These are phyloP conservation scores for Synanthedon myopaeformis DNA, from an alignment of 2,888 invertebrate genomes.

Conservation along the genomic window DNA sequence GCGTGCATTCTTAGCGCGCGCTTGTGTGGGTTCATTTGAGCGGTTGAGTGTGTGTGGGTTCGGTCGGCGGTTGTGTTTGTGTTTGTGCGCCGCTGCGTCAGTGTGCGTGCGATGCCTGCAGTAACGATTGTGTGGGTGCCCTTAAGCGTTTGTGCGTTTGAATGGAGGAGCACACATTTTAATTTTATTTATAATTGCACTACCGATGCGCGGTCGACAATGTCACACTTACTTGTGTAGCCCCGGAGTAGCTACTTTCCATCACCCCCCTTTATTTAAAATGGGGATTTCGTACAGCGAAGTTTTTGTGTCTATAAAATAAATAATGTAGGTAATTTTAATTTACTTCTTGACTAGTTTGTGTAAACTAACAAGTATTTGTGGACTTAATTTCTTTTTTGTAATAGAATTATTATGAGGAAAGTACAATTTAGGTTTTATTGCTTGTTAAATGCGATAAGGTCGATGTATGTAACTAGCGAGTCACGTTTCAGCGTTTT, in stretches of 20 bases:
- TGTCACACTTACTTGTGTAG: constrained; percentile 47
- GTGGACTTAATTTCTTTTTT: too few relatives aligned
- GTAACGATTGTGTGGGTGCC: constrained; percentile 41
- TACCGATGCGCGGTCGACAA: constrained; percentile 60
- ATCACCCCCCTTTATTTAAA: constrained; percentile 35
- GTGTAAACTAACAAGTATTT: too few relatives aligned
- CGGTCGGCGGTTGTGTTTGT: constrained; percentile 21
- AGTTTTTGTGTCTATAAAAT: background rate
- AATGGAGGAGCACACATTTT: constrained; percentile 69
- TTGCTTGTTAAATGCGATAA: constrained; percentile 60
- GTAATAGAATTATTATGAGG: too few relatives aligned
- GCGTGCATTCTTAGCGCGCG: constrained; percentile 60
- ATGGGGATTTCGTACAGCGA: constrained; percentile 21
- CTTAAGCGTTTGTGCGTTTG: constrained; percentile 66
- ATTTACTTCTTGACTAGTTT: too few relatives aligned
- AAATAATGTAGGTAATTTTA: too few relatives aligned
- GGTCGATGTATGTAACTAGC: constrained; percentile 44
- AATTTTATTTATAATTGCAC: constrained; percentile 64
- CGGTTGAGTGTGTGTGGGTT: constrained; percentile 13
- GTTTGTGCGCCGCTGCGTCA: constrained; percentile 25
- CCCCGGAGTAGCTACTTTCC: constrained; percentile 19
- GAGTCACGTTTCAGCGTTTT: constrained; percentile 63
- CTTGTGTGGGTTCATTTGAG: constrained; percentile 30
- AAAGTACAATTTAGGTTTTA: constrained; percentile 38
- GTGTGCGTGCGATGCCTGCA: constrained; percentile 42